phyloP scores from a whole-genome alignment of 2,888 invertebrate species.

The Athrips mouffetella region DNA sequence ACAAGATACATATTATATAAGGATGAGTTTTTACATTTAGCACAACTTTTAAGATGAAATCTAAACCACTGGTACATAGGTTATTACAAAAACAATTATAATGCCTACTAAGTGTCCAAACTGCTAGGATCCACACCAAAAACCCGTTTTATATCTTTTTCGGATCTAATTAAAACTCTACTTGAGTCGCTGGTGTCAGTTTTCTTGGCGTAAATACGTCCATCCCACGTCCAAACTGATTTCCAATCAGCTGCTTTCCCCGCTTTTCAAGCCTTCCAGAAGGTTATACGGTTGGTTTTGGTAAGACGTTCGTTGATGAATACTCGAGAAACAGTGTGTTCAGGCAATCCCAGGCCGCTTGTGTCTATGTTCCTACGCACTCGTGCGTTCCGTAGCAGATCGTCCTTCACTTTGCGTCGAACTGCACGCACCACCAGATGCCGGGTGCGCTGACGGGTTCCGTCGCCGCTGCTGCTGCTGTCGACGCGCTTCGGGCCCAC shows the following conservation, averaged over 20 bases:
- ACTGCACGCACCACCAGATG: slow-evolving; percentile 18
- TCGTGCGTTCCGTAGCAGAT: slow-evolving; percentile 19
- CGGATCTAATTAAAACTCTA: background rate
- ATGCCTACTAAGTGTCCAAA: background rate
- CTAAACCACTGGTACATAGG: background rate
- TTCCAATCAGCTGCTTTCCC: slow-evolving; percentile 9
- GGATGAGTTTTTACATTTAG: too few species aligned
- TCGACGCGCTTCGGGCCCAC: slow-evolving; percentile 3
- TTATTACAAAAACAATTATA: background rate
- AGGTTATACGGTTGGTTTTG: slow-evolving; percentile 8
- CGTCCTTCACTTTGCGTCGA: slow-evolving; percentile 19
- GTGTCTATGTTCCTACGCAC: slow-evolving; percentile 18
- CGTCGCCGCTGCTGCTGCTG: background rate
- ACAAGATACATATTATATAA: too few species aligned
- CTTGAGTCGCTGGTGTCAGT: background rate
- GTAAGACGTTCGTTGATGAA: slow-evolving; percentile 15
- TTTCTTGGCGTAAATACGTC: slow-evolving; percentile 9
- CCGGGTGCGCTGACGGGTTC: slow-evolving; percentile 10
- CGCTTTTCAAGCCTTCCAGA: slow-evolving; percentile 8
- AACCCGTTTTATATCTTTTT: background rate
- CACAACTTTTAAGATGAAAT: background rate
- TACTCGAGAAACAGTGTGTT: background rate
- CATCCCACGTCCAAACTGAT: slow-evolving; percentile 12
- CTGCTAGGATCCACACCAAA: background rate
- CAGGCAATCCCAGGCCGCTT: slow-evolving; percentile 13